These are phyloP conservation scores for Galaxea fascicularis DNA, from an alignment of 92 coral and sea anemone species.

Conservation along the genomic window DNA sequence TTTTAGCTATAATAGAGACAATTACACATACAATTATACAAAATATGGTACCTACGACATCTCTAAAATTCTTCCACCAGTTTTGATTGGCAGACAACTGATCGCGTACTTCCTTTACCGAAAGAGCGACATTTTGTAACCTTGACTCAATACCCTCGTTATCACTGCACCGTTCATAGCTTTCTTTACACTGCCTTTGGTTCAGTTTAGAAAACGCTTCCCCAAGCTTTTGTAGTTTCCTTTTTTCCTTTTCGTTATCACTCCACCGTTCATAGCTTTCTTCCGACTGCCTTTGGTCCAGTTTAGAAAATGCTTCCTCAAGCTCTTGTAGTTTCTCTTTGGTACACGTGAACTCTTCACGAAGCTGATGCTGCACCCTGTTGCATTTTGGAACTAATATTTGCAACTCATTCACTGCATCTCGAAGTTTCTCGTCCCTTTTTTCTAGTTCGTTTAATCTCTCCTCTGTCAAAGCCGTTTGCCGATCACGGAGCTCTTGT, in stretches of 20 bases:
- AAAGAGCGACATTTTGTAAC: too few species aligned
- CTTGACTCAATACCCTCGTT: too few species aligned
- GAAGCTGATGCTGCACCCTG: not conserved
- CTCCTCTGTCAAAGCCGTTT: not conserved
- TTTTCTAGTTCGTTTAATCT: not conserved
- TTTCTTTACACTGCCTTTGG: too few species aligned
- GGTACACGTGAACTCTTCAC: not conserved
- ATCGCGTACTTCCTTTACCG: not conserved
- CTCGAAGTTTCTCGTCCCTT: not conserved
- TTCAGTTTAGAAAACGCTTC: too few species aligned
- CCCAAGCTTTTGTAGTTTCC: not conserved
- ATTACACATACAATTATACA: too few species aligned
- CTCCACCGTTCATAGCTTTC: not conserved
- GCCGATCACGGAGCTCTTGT: not conserved
- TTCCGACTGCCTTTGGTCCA: not conserved
- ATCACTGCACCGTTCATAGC: too few species aligned
- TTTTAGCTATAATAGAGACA: not conserved
- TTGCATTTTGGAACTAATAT: not conserved
- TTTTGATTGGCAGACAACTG: not conserved
- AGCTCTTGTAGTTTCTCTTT: not conserved
- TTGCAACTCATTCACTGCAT: conserved; percentile 11
- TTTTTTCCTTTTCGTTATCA: not conserved
- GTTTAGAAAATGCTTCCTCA: not conserved
- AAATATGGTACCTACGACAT: too few species aligned
- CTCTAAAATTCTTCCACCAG: too few species aligned